phyloP scores from a whole-genome alignment of 1,140 invertebrate species.

The Psix sp. region DNA sequence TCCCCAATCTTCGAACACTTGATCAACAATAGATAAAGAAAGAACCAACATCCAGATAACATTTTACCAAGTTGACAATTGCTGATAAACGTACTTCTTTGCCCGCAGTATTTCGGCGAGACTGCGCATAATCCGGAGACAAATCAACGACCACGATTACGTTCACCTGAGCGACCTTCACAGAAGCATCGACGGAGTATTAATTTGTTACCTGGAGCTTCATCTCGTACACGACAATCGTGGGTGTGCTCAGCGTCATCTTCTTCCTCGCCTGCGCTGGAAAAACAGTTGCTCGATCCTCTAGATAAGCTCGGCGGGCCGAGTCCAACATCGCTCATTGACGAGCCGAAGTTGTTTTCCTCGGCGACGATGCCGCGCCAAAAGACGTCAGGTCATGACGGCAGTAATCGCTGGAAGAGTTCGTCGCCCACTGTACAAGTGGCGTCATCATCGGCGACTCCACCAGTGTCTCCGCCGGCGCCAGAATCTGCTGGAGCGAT shows the following conservation, averaged over 20 bases:
- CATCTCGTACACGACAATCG: constrained; percentile 66
- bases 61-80: constrained; percentile 8
- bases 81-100: background rate
- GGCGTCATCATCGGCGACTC: background rate
- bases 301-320: constrained; percentile 13
- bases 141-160: constrained; percentile 81
- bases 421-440: constrained; percentile 32
- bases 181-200: constrained; percentile 70
- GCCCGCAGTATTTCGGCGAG: constrained; percentile 89
- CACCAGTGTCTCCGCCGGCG: background rate
- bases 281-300: constrained; percentile 36
- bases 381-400: constrained; percentile 29
- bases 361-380: constrained; percentile 29
- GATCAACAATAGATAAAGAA: too few species aligned
- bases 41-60: constrained; percentile 2
- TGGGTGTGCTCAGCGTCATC: constrained; percentile 66
- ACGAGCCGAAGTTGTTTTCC: constrained; percentile 31
- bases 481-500: constrained; percentile 6
- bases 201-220: constrained; percentile 65
- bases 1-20: too few species aligned
- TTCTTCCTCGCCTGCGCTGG: constrained; percentile 50
- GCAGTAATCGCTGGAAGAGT: constrained; percentile 45
- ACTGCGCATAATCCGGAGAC: constrained; percentile 91
- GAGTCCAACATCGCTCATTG: constrained; percentile 18
- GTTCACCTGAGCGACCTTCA: constrained; percentile 70